Evolutionary conservation across 2,797 vertebrate species (phyloP).

Genomic region (Pangasius sanitwongsei): DNA sequence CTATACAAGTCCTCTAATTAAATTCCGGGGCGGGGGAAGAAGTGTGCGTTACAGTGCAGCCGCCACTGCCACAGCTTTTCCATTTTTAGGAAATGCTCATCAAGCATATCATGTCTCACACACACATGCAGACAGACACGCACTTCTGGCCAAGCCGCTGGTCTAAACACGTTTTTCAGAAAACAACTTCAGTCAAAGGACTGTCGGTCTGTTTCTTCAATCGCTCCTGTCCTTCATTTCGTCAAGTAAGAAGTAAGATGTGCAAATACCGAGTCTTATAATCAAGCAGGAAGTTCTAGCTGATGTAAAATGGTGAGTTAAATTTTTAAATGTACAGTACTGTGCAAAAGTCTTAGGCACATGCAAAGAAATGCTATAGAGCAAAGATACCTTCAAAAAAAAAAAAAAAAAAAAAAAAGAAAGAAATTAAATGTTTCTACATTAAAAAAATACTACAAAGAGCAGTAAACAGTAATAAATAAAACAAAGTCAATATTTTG

Average conservation of each 20-base stretch:
- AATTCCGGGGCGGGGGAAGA: constrained; percentile 81
- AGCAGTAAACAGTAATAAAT: too few relatives aligned
- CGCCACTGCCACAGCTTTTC: constrained; percentile 53
- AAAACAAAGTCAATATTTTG: too few relatives aligned
- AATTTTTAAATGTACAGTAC: not conserved
- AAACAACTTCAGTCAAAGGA: not conserved
- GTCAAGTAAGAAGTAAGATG: not conserved
- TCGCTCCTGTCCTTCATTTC: not conserved
- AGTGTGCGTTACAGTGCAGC: constrained; percentile 84
- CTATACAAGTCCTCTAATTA: constrained; percentile 90
- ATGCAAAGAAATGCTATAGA: too few relatives aligned
- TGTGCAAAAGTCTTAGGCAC: too few relatives aligned
- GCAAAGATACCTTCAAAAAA: too few relatives aligned
- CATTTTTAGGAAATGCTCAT: constrained; percentile 71
- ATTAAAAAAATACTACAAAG: too few relatives aligned
- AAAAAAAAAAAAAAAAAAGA: too few relatives aligned
- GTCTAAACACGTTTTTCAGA: not conserved
- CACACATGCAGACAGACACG: constrained; percentile 25
- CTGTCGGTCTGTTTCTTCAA: not conserved
- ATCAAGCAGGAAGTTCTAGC: not conserved
- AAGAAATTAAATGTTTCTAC: too few relatives aligned
- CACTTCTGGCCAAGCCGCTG: not conserved
- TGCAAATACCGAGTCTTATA: not conserved
- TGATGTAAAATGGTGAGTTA: not conserved
- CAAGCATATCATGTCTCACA: constrained; percentile 53